These are phyloP conservation scores for Elegia similella DNA, from an alignment of 2,888 invertebrate species.

Conservation along the genomic window DNA sequence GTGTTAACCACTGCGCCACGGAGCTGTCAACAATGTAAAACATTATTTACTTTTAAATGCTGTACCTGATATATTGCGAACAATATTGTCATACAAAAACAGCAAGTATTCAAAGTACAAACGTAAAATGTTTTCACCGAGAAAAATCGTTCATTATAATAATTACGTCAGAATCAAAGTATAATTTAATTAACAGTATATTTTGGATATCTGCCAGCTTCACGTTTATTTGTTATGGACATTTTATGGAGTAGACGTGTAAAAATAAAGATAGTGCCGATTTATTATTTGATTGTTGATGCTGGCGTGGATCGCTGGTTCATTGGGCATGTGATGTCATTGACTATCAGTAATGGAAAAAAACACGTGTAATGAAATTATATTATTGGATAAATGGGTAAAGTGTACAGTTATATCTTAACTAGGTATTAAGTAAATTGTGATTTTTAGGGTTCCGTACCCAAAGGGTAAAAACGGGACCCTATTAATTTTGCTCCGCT, in stretches of 20 bases:
- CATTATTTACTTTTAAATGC: too few species aligned
- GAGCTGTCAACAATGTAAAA: too few species aligned
- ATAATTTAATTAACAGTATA: slow-evolving; percentile 33
- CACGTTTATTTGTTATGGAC: slow-evolving; percentile 61
- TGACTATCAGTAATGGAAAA: neutral
- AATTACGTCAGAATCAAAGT: slow-evolving; percentile 31
- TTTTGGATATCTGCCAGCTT: slow-evolving; percentile 53
- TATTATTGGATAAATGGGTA: too few species aligned
- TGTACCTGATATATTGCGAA: too few species aligned
- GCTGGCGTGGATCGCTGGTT: slow-evolving; percentile 17
- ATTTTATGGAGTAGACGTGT: slow-evolving; percentile 56
- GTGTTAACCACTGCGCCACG: too few species aligned
- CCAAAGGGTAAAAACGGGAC: too few species aligned
- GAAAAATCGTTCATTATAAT: slow-evolving; percentile 23
- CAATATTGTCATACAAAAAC: too few species aligned
- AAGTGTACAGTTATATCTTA: too few species aligned
- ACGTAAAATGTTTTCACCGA: neutral
- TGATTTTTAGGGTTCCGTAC: too few species aligned
- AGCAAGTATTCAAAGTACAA: neutral
- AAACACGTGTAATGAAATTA: too few species aligned
- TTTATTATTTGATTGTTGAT: slow-evolving; percentile 28
- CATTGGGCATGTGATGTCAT: slow-evolving; percentile 11
- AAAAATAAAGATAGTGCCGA: slow-evolving; percentile 46
- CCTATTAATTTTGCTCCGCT: too few species aligned
- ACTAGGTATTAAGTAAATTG: too few species aligned